Percentiles rank a stretch among this genome's conserved stretches.
phyloP scores from a whole-genome alignment of 2,888 invertebrate species.

The Trissoscelio sp. region DNA sequence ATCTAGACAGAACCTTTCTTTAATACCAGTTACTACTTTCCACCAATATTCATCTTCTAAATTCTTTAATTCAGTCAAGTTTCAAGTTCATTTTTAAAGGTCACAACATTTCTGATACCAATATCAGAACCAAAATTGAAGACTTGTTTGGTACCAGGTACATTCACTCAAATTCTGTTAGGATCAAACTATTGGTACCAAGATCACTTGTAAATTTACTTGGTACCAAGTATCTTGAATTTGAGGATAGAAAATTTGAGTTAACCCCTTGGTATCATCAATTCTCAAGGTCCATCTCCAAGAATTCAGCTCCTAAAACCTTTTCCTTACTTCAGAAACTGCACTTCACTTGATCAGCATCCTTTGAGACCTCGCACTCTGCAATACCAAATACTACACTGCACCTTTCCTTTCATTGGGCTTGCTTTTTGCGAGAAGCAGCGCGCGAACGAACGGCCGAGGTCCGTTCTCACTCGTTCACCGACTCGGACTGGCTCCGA shows the following conservation, averaged over 20 bases:
- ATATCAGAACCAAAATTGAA: neutral
- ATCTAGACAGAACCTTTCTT: neutral
- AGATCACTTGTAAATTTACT: neutral
- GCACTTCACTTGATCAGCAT: conserved; percentile 14
- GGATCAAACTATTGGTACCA: no score
- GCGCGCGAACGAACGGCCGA: conserved; percentile 41
- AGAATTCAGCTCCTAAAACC: no score
- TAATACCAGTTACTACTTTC: neutral
- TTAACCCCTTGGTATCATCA: no score
- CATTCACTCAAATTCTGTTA: no score
- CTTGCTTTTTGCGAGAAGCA: conserved; percentile 33
- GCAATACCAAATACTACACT: conserved; percentile 33
- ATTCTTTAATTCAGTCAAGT: neutral
- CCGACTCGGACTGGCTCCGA: conserved; percentile 79
- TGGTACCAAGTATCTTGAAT: neutral
- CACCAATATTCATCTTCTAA: neutral
- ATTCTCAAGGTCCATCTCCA: no score
- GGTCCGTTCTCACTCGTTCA: conserved; percentile 73
- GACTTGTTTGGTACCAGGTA: no score
- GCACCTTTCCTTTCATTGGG: conserved; percentile 60
- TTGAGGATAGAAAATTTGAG: no score
- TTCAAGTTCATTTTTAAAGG: neutral
- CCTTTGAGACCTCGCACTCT: conserved; percentile 17
- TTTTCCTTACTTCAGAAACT: neutral
- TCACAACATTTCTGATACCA: neutral